Evolutionary conservation across 2,113 vertebrate genomes (phyloP).

Genomic region (Python bivittatus): DNA sequence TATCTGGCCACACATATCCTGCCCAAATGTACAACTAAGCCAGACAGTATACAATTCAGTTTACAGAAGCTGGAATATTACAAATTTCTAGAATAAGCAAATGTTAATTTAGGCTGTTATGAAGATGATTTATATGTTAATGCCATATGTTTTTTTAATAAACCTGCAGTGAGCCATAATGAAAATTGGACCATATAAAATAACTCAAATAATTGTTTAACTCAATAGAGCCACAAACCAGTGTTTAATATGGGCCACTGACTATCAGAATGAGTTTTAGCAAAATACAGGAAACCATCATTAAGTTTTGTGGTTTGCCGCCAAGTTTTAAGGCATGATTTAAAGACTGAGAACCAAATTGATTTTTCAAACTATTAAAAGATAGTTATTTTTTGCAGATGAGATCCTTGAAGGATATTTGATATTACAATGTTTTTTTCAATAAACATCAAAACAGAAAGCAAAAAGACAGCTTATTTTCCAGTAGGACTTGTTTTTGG

Average conservation of each 20-base stretch:
- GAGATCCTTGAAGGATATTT: background rate
- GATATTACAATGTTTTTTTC: slow-evolving; percentile 8
- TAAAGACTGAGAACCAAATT: background rate
- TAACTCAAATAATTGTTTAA: background rate
- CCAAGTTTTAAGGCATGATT: slow-evolving; percentile 32
- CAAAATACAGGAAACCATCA: background rate
- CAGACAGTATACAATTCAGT: background rate
- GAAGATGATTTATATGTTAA: background rate
- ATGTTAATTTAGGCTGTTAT: background rate
- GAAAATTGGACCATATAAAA: slow-evolving; percentile 9
- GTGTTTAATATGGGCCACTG: background rate
- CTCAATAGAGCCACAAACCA: background rate
- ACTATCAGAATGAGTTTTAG: background rate
- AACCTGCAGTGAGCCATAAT: background rate
- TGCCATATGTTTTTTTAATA: background rate
- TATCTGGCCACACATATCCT: background rate
- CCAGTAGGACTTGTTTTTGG: slow-evolving; percentile 12
- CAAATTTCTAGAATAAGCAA: background rate
- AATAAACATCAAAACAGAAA: slow-evolving; percentile 23
- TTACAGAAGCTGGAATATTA: background rate
- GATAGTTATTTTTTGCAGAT: background rate
- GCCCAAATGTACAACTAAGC: background rate
- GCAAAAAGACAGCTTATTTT: slow-evolving; percentile 24
- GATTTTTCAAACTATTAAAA: background rate
- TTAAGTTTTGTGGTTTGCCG: slow-evolving; percentile 6